Percentiles rank a stretch among this genome's conserved stretches.
phyloP scores from a whole-genome alignment of 2,113 vertebrate genomes.

The Pseudorhombus dupliciocellatus region DNA sequence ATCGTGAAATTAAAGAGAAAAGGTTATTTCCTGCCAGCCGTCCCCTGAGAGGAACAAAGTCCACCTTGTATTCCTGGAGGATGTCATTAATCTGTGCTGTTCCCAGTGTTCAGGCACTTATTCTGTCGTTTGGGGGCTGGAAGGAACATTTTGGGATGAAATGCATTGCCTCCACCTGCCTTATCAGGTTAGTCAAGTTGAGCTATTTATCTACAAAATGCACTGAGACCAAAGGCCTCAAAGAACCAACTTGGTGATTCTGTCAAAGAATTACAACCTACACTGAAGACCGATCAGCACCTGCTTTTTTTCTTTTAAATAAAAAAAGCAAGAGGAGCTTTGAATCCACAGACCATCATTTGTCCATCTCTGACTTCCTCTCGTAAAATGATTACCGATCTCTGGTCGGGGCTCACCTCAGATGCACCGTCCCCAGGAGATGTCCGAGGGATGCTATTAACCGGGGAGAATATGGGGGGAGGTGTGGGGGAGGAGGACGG shows the following conservation, averaged over 20 bases:
- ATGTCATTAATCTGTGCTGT: slow-evolving; percentile 45
- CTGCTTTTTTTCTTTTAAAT: slow-evolving; percentile 35
- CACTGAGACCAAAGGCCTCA: background rate
- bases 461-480: slow-evolving; percentile 5
- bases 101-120: slow-evolving; percentile 4
- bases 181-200: background rate
- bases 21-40: slow-evolving; percentile 54
- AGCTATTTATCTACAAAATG: background rate
- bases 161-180: background rate
- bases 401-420: slow-evolving; percentile 60
- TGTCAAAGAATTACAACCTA: no score
- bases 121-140: slow-evolving; percentile 10
- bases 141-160: background rate
- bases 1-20: slow-evolving; percentile 51
- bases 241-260: no score
- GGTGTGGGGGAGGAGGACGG: background rate
- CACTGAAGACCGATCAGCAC: no score
- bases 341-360: slow-evolving; percentile 19
- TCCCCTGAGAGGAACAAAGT: background rate
- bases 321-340: slow-evolving; percentile 28
- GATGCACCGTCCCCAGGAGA: slow-evolving; percentile 56
- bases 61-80: slow-evolving; percentile 30
- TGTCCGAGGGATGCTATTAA: slow-evolving; percentile 52
- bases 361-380: slow-evolving; percentile 44
- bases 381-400: slow-evolving; percentile 65